A percentile compares a stretch with the other conserved stretches of the same genome.
These are phyloP conservation scores for Prenolepis imparis DNA, from an alignment of 2,888 invertebrate species.

Conservation along the genomic window DNA sequence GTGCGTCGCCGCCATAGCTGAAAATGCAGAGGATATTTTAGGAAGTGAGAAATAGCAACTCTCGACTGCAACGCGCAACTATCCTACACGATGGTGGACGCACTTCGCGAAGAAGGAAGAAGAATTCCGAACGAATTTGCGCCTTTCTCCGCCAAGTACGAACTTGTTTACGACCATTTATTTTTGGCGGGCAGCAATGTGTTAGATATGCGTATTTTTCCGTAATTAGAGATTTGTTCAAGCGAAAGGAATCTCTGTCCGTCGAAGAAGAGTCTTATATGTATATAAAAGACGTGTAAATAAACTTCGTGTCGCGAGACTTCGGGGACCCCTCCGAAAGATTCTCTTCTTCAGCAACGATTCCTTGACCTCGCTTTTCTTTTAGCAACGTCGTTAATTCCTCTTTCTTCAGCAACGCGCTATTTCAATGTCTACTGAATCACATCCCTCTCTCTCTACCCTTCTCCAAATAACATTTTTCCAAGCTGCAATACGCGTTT, in stretches of 20 bases:
- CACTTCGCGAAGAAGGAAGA: conserved; percentile 37
- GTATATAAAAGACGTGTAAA: conserved; percentile 12
- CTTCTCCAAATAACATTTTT: conserved; percentile 4
- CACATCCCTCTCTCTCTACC: neutral
- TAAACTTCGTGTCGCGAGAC: conserved; percentile 35
- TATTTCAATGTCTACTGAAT: neutral
- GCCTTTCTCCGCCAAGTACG: conserved; percentile 32
- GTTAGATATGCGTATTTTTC: conserved; percentile 31
- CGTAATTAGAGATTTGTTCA: conserved; percentile 43
- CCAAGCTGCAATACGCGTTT: neutral
- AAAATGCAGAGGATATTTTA: conserved; percentile 51
- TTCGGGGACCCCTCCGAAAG: conserved; percentile 9
- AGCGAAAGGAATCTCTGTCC: conserved; percentile 42
- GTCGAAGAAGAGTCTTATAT: conserved; percentile 8
- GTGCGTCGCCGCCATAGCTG: neutral
- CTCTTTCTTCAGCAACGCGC: neutral
- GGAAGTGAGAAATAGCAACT: conserved; percentile 44
- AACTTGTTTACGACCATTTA: conserved; percentile 52
- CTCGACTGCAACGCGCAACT: neutral
- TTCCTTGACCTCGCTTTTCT: neutral
- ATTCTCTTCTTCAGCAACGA: neutral
- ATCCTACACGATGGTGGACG: neutral
- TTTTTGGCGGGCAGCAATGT: conserved; percentile 33
- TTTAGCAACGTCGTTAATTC: neutral
- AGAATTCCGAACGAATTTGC: conserved; percentile 47